Evolutionary conservation across 1,140 invertebrate genomes (phyloP).

Genomic region (Aradophagus sp.): DNA sequence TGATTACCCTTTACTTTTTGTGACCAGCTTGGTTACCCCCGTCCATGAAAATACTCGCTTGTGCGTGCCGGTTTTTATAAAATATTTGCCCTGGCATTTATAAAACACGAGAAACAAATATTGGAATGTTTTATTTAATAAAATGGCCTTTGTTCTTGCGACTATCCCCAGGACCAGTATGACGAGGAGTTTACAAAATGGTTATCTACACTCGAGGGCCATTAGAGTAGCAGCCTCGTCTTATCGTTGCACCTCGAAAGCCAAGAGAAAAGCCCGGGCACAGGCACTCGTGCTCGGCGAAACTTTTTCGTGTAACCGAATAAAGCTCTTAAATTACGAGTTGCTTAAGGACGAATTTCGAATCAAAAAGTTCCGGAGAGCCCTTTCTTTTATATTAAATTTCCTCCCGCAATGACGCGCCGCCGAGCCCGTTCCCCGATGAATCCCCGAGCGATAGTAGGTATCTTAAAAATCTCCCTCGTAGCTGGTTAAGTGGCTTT

Average conservation of each 20-base stretch:
- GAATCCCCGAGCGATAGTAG: slow-evolving; percentile 51
- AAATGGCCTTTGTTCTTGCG: no score
- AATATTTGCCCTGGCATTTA: no score
- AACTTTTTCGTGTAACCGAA: slow-evolving; percentile 41
- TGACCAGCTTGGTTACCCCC: no score
- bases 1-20: no score
- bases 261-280: slow-evolving; percentile 1
- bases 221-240: slow-evolving; percentile 27
- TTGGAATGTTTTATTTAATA: no score
- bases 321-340: slow-evolving; percentile 41
- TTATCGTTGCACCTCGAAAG: slow-evolving; percentile 36
- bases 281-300: slow-evolving; percentile 4
- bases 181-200: slow-evolving; percentile 35
- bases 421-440: slow-evolving; percentile 19
- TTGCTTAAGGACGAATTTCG: slow-evolving; percentile 46
- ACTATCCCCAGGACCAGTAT: slow-evolving; percentile 27
- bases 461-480: slow-evolving; percentile 58
- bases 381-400: slow-evolving; percentile 58
- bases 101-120: no score
- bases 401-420: slow-evolving; percentile 49
- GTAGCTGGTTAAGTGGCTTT: slow-evolving; percentile 65
- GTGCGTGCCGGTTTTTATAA: no score
- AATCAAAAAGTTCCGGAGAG: slow-evolving; percentile 46
- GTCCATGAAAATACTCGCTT: no score
- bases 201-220: slow-evolving; percentile 36